Conservation (phyloP, 2,113 vertebrate genomes). For the Callipepla squamata region DNA sequence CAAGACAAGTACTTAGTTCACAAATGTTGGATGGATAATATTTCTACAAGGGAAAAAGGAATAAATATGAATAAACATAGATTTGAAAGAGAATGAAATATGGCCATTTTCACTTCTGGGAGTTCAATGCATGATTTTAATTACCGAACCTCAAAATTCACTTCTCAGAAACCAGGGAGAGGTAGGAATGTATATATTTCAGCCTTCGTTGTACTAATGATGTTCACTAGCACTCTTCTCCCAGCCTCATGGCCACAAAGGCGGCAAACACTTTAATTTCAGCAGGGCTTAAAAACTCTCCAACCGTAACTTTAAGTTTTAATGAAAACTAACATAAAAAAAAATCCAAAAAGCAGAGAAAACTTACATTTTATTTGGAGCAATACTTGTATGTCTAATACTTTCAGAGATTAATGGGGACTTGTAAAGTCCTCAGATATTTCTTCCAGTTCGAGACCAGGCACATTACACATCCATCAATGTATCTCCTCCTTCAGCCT, state of each 20-base stretch:
- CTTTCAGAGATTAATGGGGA: neutral
- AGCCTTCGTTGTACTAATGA: neutral
- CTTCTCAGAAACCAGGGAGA: neutral
- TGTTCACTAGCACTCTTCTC: neutral
- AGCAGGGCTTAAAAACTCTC: neutral
- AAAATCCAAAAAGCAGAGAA: neutral
- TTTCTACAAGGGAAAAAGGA: neutral
- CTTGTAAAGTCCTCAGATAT: neutral
- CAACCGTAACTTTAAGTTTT: neutral
- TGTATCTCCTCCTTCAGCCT: fast-evolving
- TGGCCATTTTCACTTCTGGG: neutral
- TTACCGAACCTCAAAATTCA: neutral
- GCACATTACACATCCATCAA: neutral
- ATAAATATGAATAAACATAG: neutral
- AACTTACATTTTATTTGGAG: neutral
- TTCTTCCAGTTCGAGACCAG: neutral
- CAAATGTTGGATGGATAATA: neutral
- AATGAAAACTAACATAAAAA: neutral
- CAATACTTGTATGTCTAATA: neutral
- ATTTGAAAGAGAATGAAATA: neutral
- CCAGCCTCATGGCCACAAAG: neutral
- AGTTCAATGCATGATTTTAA: neutral
- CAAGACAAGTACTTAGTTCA: neutral
- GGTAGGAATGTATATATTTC: neutral
- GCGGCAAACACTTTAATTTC: neutral